Base-by-base conservation (phyloP, 1,140 invertebrate species). In the Pissodes strobi region DNA sequence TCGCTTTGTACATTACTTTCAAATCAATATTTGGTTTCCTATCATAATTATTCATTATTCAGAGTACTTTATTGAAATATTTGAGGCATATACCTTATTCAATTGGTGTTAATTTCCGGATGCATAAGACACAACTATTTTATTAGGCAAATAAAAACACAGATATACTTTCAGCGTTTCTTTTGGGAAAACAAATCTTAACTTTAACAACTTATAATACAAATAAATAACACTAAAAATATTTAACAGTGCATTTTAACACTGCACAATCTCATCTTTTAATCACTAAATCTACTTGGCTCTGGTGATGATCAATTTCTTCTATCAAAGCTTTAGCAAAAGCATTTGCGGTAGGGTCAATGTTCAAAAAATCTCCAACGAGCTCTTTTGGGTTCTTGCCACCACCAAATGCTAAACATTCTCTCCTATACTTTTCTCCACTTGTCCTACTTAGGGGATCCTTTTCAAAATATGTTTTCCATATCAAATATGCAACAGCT, bases 401-500 rank as follows among this genome's bases (percentile, higher is more conserved):
- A 39, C 95, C 96, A n/a, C 95, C 96, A 76, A 96, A 88, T 2
- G 86, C 81, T 9, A 98, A 82, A 59, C 95, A 88, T 72, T 92
- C 87, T 1, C 78, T 72, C 23, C 93, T 79, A 72, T 94, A 95
- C 59, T 83, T 82, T 69, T 93, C 87, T 1, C 95, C 95, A 17
- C 88, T 84, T 19, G 74, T 68, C 8, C 90, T 83, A 76, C 82
- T 88, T 22, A 98, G 88, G 0, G 97, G 96, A 78, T 96, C 87
- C 0, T 81, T 74, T 72, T 88, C 83, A 73, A 99, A 98, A 73
- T 90, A 90, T 15, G 86, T 85, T 71, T 94, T 87, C 96, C 97
- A 99, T 65, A 97, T 95, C 82, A 88, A 89, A 21, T 93, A 91
- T 0, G 97, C 95, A 34, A 98, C 87, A 17, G 95, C 92, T 69